Percentiles rank a stretch among this genome's conserved stretches.
Conservation (phyloP, 2,113 vertebrate species). For the Boleophthalmus pectinirostris region DNA sequence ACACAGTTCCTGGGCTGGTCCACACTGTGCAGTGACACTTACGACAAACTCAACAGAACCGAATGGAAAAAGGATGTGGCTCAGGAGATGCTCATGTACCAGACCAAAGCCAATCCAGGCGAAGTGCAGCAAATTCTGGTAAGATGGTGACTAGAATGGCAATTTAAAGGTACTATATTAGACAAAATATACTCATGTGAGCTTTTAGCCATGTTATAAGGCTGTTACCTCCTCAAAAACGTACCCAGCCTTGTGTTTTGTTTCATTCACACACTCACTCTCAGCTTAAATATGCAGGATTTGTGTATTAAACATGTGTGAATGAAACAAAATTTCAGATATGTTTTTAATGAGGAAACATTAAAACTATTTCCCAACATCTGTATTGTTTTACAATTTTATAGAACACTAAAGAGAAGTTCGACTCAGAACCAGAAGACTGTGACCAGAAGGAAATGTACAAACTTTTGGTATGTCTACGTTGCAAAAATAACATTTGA, state of each 20-base stretch:
- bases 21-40: slow-evolving; percentile 92
- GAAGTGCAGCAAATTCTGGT: slow-evolving; percentile 92
- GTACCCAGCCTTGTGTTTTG: too few species aligned
- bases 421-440: slow-evolving; percentile 84
- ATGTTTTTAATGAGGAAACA: too few species aligned
- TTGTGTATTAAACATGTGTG: too few species aligned
- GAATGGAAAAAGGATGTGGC: slow-evolving; percentile 92
- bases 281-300: too few species aligned
- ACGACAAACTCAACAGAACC: slow-evolving; percentile 91
- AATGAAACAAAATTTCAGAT: too few species aligned
- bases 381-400: neutral
- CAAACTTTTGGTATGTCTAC: slow-evolving; percentile 85
- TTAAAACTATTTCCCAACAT: neutral
- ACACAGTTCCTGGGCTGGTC: slow-evolving; percentile 99
- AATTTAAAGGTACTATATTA: too few species aligned
- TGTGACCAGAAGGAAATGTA: slow-evolving; percentile 90
- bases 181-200: too few species aligned
- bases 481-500: neutral
- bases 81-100: slow-evolving; percentile 95
- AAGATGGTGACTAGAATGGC: slow-evolving; percentile 39
- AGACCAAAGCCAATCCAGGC: slow-evolving; percentile 80
- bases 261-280: too few species aligned
- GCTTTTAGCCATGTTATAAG: too few species aligned
- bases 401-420: slow-evolving; percentile 93
- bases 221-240: too few species aligned